These are phyloP conservation scores for Spea hammondii DNA, from an alignment of 2,797 vertebrate genomes.

Conservation along the genomic window DNA sequence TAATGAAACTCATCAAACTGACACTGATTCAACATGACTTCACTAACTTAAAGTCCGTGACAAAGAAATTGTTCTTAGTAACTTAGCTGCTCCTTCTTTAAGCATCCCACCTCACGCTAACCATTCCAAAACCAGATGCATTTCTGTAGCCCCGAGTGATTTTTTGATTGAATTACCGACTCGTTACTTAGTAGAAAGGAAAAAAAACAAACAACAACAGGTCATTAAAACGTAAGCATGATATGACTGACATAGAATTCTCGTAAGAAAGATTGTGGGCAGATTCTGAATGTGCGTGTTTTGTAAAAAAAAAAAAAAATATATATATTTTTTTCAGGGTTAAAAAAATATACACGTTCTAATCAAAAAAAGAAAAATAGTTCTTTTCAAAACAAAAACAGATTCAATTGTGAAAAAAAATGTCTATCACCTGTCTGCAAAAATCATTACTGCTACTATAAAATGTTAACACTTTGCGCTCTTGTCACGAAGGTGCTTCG, in stretches of 20 bases:
- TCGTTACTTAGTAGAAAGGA: background rate
- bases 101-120: constrained; percentile 4
- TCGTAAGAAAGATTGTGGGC: background rate
- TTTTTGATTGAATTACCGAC: background rate
- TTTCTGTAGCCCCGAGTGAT: background rate
- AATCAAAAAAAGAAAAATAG: no score
- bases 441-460: no score
- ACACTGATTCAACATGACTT: background rate
- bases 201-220: background rate
- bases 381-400: no score
- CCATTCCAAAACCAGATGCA: background rate
- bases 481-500: no score
- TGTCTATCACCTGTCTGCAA: no score
- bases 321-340: no score
- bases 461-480: no score
- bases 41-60: background rate
- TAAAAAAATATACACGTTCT: no score
- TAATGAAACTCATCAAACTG: background rate
- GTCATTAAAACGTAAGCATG: constrained; percentile 1
- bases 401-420: no score
- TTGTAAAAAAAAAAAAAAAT: no score
- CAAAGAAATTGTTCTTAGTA: background rate
- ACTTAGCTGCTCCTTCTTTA: background rate
- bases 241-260: background rate
- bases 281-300: background rate